Percentiles rank a stretch among this genome's conserved stretches.
Evolutionary conservation across 1,140 invertebrate species (phyloP).

Genomic region (Caenorhabditis latens): DNA sequence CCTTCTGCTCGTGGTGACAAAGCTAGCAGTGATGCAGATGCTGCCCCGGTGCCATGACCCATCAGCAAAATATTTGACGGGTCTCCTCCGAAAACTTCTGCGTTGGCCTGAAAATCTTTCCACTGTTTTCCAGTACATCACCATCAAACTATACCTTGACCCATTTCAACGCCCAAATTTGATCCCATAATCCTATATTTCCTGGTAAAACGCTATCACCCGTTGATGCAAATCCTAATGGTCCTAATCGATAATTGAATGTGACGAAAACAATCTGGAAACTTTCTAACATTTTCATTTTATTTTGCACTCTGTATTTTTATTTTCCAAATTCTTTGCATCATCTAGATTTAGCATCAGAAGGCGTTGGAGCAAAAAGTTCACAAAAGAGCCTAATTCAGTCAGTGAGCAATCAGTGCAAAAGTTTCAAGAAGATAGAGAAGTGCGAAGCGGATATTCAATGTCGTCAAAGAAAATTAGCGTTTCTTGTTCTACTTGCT

Average conservation of each 20-base stretch:
- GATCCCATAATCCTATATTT: slow-evolving; percentile 95
- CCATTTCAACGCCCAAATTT: slow-evolving; percentile 93
- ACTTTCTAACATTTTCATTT: too few relatives aligned
- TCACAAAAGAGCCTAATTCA: slow-evolving; percentile 45
- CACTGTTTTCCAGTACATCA: too few relatives aligned
- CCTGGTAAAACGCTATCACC: slow-evolving; percentile 91
- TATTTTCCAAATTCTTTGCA: not conserved
- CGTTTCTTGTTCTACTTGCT: slow-evolving; percentile 15
- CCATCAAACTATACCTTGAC: slow-evolving; percentile 78
- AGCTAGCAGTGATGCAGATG: slow-evolving; percentile 92
- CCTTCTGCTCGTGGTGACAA: slow-evolving; percentile 91
- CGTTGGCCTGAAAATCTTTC: slow-evolving; percentile 84
- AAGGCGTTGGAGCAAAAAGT: slow-evolving; percentile 3
- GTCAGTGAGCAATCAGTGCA: slow-evolving; percentile 16
- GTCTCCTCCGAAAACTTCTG: slow-evolving; percentile 91
- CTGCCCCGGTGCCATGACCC: slow-evolving; percentile 93
- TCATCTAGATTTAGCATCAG: not conserved
- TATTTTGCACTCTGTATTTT: not conserved
- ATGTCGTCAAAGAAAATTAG: slow-evolving; percentile 41
- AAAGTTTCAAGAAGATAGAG: slow-evolving; percentile 16
- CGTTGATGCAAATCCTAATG: slow-evolving; percentile 81
- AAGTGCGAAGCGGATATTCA: not conserved
- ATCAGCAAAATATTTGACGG: slow-evolving; percentile 91
- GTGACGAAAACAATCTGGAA: slow-evolving; percentile 90
- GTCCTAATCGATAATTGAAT: slow-evolving; percentile 95